Base-by-base conservation (phyloP, 2,888 invertebrate genomes). In the Mesorhabditis spiculigera region DNA sequence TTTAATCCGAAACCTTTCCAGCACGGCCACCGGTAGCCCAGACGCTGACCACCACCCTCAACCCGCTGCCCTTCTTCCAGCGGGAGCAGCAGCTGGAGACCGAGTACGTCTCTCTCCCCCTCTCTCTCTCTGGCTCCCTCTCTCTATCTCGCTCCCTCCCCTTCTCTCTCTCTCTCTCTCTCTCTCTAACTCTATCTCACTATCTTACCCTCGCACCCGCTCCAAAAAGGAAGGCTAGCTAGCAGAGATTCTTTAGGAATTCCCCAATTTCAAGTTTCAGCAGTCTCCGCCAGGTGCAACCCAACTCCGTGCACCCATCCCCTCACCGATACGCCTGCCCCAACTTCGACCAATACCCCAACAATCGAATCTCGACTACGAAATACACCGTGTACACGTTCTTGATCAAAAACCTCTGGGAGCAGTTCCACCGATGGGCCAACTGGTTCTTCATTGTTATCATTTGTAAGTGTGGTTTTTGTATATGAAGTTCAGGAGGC, bases 371-470 rank as follows among this genome's bases (percentile, higher is more conserved):
- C 86, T 90, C 93, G 87, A 95, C 95, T 87, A 94, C 94, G 68
- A 95, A 96, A 88, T 97, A 97, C 87, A 94, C 94, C n/a, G 86
- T 93, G 72, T 89, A 95, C 78, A 94, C 93, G 81, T 97, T 97
- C 88, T 88, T 97, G 86, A 95, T 96, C 71, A 93, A 95, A 63
- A 97, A 83, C 67, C 75, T 82, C 45, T 78, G 71, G 71, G 79
- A 82, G 66, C 96, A 97, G 89, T 95, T 97, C 87, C 95, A 95
- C 4, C 91, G 96, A 75, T 93, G 95, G 86, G 96, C 96, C 76
- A 97, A 97, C 90, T 90, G 97, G 85, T 97, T 96, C 89, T 97
- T 97, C 88, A 92, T 96, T 86, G 93, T 95, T 86, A 95, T 97
- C 86, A 94, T 95, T 83, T 89, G 95, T 84, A 63, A 67, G 71